Conservation (phyloP, 2,797 vertebrate genomes). For the Pelochelys cantorii region DNA sequence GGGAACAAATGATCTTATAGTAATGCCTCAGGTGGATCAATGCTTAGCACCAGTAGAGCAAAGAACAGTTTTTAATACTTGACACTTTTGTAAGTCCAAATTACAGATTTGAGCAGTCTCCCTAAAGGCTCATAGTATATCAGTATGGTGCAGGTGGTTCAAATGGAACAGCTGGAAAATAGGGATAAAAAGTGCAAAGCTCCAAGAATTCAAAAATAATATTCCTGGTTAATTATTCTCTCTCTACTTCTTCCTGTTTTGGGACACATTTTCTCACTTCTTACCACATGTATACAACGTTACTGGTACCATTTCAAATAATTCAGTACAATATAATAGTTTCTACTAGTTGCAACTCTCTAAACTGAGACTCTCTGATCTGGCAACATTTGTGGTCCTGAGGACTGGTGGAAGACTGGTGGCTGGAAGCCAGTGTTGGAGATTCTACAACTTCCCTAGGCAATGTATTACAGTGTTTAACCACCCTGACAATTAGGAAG, state of each 20-base stretch:
- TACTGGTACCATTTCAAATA: background rate
- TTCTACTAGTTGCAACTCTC: background rate
- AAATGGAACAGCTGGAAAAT: background rate
- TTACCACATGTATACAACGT: background rate
- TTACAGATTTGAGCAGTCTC: slow-evolving; percentile 20
- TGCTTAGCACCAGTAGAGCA: background rate
- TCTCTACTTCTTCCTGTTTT: background rate
- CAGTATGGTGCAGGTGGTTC: slow-evolving; percentile 8
- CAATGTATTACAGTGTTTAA: too few species aligned
- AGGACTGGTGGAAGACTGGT: too few species aligned
- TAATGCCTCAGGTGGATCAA: slow-evolving; percentile 35
- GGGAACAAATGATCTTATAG: slow-evolving; percentile 10
- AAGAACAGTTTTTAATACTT: slow-evolving; percentile 37
- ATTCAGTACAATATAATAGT: fast-evolving
- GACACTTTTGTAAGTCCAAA: background rate
- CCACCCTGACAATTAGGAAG: too few species aligned
- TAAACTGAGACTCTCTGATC: too few species aligned
- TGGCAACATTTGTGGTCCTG: too few species aligned
- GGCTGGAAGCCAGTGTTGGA: too few species aligned
- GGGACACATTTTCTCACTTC: background rate
- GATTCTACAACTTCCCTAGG: too few species aligned
- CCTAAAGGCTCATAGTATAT: slow-evolving; percentile 26
- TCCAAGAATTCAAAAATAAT: fast-evolving
- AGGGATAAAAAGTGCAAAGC: background rate
- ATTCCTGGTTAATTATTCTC: background rate